These are phyloP conservation scores for Xenopus borealis DNA, from an alignment of 2,113 vertebrate genomes.

Conservation along the genomic window DNA sequence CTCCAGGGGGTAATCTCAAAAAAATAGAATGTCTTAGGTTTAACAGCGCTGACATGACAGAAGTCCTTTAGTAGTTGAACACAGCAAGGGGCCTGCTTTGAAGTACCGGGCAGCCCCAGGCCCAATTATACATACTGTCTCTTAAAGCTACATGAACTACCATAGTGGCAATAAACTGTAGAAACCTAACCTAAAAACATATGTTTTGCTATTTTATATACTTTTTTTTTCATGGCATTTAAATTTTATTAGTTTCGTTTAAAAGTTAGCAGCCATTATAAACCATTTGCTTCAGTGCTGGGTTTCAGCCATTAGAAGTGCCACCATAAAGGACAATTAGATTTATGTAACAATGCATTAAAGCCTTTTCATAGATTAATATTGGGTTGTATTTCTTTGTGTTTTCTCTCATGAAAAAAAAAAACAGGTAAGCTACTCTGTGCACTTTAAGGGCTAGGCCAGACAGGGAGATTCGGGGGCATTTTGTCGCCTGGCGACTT, in stretches of 20 bases:
- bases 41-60: conserved; percentile 24
- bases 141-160: conserved; percentile 9
- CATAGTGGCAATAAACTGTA: neutral
- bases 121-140: conserved; percentile 19
- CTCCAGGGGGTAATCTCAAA: conserved; percentile 27
- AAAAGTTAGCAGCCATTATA: neutral
- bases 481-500: no score
- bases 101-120: neutral
- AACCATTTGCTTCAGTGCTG: neutral
- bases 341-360: no score
- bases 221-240: neutral
- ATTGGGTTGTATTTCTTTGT: no score
- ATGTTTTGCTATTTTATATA: conserved; percentile 13
- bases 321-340: no score
- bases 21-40: conserved; percentile 18
- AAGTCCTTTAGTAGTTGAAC: conserved; percentile 21
- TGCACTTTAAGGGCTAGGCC: no score
- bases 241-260: neutral
- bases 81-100: conserved; percentile 27
- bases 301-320: neutral
- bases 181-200: conserved; percentile 6
- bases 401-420: no score
- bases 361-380: no score
- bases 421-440: neutral
- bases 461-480: no score